These are phyloP conservation scores for Pelecanoides urinatrix DNA, from an alignment of 2,113 vertebrate species.

Conservation along the genomic window DNA sequence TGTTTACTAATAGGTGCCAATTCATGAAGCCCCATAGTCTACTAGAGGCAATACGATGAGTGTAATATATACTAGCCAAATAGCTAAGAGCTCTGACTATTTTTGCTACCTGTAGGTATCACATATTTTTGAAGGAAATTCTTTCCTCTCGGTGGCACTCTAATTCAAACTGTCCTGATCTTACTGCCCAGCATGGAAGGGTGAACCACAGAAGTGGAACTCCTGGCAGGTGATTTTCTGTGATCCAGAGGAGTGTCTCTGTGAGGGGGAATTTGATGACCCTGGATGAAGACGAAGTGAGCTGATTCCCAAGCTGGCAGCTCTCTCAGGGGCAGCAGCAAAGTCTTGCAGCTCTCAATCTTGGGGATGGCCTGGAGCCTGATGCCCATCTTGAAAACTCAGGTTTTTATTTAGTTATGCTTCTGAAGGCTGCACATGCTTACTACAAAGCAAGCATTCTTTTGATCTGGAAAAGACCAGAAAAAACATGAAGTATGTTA, in stretches of 20 bases:
- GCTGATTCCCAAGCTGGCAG: background rate
- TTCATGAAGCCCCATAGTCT: background rate
- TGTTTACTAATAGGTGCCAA: background rate
- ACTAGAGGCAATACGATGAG: background rate
- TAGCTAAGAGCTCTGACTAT: background rate
- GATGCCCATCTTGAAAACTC: background rate
- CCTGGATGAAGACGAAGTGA: background rate
- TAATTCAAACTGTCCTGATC: background rate
- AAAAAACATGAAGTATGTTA: background rate
- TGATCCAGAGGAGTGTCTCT: background rate
- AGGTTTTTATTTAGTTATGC: background rate
- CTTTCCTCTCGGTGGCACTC: background rate
- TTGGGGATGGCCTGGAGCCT: background rate
- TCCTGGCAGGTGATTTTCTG: background rate
- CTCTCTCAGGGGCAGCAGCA: background rate
- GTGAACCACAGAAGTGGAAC: background rate
- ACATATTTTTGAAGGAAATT: background rate
- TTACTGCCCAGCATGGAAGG: background rate
- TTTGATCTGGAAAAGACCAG: background rate
- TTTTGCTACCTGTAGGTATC: background rate
- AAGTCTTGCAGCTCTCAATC: background rate
- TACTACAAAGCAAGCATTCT: background rate
- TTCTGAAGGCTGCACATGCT: background rate
- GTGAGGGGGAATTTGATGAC: background rate
- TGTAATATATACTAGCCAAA: background rate